Evolutionary conservation across 2,888 invertebrate species (phyloP).

Genomic region (Pristionchus exspectatus): DNA sequence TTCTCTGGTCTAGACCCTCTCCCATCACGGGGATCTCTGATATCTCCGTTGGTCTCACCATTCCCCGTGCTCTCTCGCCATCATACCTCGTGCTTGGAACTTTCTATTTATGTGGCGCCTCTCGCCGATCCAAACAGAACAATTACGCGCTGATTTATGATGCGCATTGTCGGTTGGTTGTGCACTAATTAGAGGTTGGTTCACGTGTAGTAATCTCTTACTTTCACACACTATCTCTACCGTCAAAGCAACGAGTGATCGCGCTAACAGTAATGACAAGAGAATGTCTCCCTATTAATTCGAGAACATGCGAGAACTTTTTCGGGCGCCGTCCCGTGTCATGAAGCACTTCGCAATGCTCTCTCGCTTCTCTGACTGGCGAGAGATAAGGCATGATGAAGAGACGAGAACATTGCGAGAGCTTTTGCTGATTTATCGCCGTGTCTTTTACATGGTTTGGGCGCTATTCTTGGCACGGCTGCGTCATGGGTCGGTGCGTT

Average conservation of each 20-base stretch:
- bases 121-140: background rate
- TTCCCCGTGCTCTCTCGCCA: background rate
- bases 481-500: background rate
- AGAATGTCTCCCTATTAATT: too few species aligned
- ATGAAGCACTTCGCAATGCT: background rate
- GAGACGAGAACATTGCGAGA: background rate
- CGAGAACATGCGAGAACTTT: background rate
- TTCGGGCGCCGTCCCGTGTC: background rate
- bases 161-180: background rate
- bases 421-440: background rate
- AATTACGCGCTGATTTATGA: conserved; percentile 3
- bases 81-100: background rate
- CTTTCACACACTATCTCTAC: too few species aligned
- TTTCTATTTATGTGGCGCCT: background rate
- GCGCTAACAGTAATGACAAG: too few species aligned
- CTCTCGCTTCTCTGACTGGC: background rate
- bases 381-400: background rate
- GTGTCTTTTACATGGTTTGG: background rate
- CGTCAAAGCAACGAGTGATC: too few species aligned
- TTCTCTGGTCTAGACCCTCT: conserved; percentile 6
- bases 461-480: background rate
- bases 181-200: background rate
- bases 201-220: too few species aligned
- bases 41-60: background rate
- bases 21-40: background rate